Evolutionary conservation across 2,113 vertebrate genomes (phyloP), one percentile per base, ranked within the genome.

Genomic region (Mormyrus lacerda): DNA sequence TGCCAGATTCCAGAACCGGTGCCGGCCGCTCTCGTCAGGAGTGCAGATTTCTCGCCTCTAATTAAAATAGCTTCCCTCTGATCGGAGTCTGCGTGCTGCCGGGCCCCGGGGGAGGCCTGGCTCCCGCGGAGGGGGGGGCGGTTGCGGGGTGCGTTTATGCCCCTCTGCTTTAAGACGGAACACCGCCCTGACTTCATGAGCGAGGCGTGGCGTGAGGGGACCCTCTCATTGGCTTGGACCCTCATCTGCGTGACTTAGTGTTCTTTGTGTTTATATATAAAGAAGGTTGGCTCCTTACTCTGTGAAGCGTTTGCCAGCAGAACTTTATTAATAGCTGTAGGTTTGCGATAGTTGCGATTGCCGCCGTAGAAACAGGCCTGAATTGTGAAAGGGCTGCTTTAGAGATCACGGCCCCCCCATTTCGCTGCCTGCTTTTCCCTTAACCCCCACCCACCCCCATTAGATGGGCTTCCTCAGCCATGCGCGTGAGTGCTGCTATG

Each of bases 11-110:
- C 84, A 61, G 44, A 15, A 89, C 24, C 39, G 88, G 82, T 24
- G 88, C 87, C 73, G 76, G 44, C 83, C 61, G 13, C 79, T 88
- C 24, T n/a, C 55, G n/a, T n/a, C 53, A 61, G 58, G 76, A 50
- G 88, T 10, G 2, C 89, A 51, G 7, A 88, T 82, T 92, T 42
- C n/a, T 76, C 65, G 65, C 58, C 90, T 91, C 88, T 92, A 90
- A 92, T 91, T 90, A 91, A 92, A 92, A 87, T 73, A 87, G 44
- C 15, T 85, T 89, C 82, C 58, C 85, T 88, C 88, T 55, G 90
- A 90, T 89, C 45, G 53, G 69, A 55, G 1, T 1, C 15, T 65
- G 9, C 3, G 61, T 1, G 76, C 51, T 17, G n/a, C 21, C 58
- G 0, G 39, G 51, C 87, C 83, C 45, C 47, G 90, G n/a, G 31